Percentiles rank a stretch among this genome's conserved stretches.
These are phyloP conservation scores for Piscicola geometra DNA, from an alignment of 2,888 invertebrate genomes.

Conservation along the genomic window DNA sequence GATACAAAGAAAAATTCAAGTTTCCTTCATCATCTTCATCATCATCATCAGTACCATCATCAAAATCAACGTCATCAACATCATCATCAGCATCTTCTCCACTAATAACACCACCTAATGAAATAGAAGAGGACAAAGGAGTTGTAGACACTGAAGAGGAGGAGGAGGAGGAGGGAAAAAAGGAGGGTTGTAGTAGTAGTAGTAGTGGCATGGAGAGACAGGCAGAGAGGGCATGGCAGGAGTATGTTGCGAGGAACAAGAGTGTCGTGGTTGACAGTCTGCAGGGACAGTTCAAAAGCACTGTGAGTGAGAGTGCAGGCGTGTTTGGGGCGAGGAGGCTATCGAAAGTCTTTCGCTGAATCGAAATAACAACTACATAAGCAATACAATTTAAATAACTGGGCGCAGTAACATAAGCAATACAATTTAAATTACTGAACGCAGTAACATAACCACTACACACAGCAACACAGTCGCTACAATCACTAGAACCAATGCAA, in stretches of 20 bases:
- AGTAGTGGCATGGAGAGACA: conserved; percentile 49
- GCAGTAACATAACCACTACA: no score
- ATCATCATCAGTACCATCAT: no score
- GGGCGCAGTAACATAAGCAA: no score
- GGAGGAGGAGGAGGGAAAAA: conserved; percentile 15
- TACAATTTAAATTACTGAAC: no score
- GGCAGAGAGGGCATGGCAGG: conserved; percentile 62
- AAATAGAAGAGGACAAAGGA: neutral
- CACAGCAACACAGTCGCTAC: no score
- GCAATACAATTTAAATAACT: no score
- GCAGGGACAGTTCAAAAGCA: conserved; percentile 66
- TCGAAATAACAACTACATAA: no score
- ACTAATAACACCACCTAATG: neutral
- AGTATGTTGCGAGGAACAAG: conserved; percentile 61
- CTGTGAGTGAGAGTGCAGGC: conserved; percentile 56
- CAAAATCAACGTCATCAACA: neutral
- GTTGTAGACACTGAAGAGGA: no score
- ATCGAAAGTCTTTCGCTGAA: neutral
- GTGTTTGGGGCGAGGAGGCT: neutral
- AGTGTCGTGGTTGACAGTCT: conserved; percentile 64
- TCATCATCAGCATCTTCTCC: neutral
- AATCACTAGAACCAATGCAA: no score
- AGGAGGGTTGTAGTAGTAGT: neutral
- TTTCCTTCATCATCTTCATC: no score
- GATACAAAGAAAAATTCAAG: no score